These are phyloP conservation scores for Euproctis similis DNA, from an alignment of 2,888 invertebrate genomes.

Conservation along the genomic window DNA sequence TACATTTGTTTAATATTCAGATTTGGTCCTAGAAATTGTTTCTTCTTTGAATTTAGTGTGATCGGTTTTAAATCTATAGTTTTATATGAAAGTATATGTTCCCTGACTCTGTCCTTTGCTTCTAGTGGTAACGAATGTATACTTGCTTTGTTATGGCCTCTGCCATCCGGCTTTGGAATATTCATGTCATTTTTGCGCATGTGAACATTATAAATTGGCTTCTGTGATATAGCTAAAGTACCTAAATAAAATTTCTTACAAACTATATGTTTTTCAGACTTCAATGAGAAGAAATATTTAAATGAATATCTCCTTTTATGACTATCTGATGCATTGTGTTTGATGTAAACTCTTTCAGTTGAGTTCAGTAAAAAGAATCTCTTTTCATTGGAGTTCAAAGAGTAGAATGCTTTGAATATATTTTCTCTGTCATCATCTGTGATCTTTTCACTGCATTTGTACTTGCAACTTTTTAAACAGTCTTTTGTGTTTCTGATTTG, in stretches of 20 bases:
- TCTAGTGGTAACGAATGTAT: conserved; percentile 48
- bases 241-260: conserved; percentile 68
- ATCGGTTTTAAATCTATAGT: conserved; percentile 52
- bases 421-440: conserved; percentile 52
- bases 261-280: conserved; percentile 48
- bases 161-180: conserved; percentile 61
- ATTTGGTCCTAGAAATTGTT: conserved; percentile 48
- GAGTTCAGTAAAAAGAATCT: conserved; percentile 61
- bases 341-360: conserved; percentile 52
- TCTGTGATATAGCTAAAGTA: conserved; percentile 63
- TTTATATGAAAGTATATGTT: conserved; percentile 50
- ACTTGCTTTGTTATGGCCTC: conserved; percentile 53
- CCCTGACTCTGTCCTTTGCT: conserved; percentile 52
- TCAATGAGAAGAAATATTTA: conserved; percentile 58
- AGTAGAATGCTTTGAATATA: conserved; percentile 64
- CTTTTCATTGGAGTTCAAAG: conserved; percentile 58
- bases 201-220: conserved; percentile 66
- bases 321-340: conserved; percentile 32
- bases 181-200: conserved; percentile 59
- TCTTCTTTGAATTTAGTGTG: conserved; percentile 50
- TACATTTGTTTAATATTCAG: conserved; percentile 61
- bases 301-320: conserved; percentile 53
- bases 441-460: conserved; percentile 58
- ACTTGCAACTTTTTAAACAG: conserved; percentile 56
- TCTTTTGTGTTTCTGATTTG: conserved; percentile 54